These are phyloP conservation scores for Ptilodon capucinus DNA, from an alignment of 2,888 invertebrate species.

Conservation along the genomic window DNA sequence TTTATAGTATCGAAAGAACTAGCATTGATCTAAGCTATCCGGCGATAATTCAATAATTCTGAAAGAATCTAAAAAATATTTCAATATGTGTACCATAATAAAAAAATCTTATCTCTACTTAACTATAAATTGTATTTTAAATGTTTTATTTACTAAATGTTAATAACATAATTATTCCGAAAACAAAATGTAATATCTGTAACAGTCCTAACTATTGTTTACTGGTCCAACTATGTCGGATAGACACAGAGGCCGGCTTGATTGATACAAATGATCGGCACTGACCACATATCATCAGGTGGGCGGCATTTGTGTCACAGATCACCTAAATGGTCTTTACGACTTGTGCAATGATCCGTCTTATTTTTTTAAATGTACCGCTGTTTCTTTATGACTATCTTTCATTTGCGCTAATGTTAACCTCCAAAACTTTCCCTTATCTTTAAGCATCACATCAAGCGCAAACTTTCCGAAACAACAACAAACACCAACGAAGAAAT, in stretches of 20 bases:
- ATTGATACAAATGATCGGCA: conserved; percentile 35
- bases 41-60: too few species aligned
- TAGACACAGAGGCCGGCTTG: conserved; percentile 21
- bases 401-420: neutral
- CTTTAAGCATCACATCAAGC: conserved; percentile 12
- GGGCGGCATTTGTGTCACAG: conserved; percentile 18
- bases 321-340: neutral
- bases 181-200: neutral
- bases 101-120: too few species aligned
- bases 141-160: too few species aligned
- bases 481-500: conserved; percentile 27
- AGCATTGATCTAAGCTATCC: too few species aligned
- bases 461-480: conserved; percentile 18
- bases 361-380: neutral
- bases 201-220: neutral
- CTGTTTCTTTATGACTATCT: neutral
- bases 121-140: too few species aligned
- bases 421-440: conserved; percentile 8
- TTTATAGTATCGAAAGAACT: too few species aligned
- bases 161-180: neutral
- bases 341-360: neutral
- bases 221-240: conserved; percentile 1
- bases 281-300: conserved; percentile 44
- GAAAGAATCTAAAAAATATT: too few species aligned
- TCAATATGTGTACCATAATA: too few species aligned